Percentiles rank a stretch among this genome's conserved stretches.
Evolutionary conservation across 2,888 invertebrate genomes (phyloP).

Genomic region (Rhynchonema sp.): DNA sequence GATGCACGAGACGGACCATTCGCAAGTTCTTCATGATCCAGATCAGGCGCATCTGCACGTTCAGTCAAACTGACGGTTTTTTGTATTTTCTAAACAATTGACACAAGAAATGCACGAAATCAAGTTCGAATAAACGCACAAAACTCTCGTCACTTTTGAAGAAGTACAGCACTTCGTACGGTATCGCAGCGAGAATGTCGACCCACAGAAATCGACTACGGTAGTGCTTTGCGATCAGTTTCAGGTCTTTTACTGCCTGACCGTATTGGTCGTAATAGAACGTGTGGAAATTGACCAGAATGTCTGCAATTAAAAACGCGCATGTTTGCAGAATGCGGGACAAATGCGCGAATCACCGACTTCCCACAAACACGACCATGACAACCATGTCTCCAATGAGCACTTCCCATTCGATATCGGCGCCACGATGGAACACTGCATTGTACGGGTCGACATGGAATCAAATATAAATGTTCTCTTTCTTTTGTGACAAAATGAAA

Average conservation of each 20-base stretch:
- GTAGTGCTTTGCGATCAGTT: constrained; percentile 75
- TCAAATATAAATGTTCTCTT: no score
- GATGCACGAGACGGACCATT: constrained; percentile 61
- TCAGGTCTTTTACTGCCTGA: constrained; percentile 77
- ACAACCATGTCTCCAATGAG: no score
- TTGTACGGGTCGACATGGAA: constrained; percentile 58
- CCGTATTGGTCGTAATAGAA: constrained; percentile 86
- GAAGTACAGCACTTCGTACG: constrained; percentile 89
- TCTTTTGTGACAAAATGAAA: no score
- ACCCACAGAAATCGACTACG: constrained; percentile 79
- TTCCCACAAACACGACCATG: no score
- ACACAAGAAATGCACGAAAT: no score
- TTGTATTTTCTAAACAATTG: no score
- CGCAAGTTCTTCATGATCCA: constrained; percentile 66
- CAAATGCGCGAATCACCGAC: no score
- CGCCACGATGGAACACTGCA: constrained; percentile 66
- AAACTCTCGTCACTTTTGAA: no score
- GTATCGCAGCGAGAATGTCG: constrained; percentile 77
- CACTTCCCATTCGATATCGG: constrained; percentile 25
- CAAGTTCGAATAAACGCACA: neutral
- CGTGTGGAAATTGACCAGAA: constrained; percentile 81
- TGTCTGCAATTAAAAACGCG: constrained; percentile 53
- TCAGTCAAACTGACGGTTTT: no score
- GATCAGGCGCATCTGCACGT: constrained; percentile 33
- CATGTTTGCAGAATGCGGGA: no score